A percentile compares a stretch with the other conserved stretches of the same genome.
Evolutionary conservation across 2,113 vertebrate genomes (phyloP).

Genomic region (Acanthisitta chloris): DNA sequence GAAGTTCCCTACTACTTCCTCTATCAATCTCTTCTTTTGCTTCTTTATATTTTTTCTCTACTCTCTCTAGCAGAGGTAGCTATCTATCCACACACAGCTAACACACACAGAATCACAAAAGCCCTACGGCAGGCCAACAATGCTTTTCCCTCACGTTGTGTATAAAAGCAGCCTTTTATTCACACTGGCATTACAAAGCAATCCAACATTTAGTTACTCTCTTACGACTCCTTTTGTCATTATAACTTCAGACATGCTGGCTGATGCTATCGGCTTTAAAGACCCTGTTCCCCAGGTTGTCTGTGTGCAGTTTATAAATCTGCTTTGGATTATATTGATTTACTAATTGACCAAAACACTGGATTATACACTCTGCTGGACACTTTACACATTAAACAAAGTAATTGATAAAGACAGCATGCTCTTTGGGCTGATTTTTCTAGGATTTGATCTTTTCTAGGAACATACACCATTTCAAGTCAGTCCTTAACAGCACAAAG

Average conservation of each 20-base stretch:
- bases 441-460: constrained; percentile 27
- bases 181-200: neutral
- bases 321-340: constrained; percentile 55
- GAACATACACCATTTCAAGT: neutral
- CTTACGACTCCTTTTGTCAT: neutral
- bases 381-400: neutral
- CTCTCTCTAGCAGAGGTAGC: neutral
- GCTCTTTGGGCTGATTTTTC: neutral
- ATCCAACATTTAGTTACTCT: constrained; percentile 10
- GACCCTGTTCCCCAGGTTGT: neutral
- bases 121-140: neutral
- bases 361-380: constrained; percentile 58
- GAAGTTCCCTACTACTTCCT: neutral
- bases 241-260: neutral
- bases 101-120: neutral
- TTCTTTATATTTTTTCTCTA: neutral
- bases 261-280: neutral
- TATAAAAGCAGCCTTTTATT: neutral
- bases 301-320: constrained; percentile 26
- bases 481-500: neutral
- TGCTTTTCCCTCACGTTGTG: neutral
- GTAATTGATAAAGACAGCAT: neutral
- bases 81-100: neutral
- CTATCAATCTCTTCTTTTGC: neutral
- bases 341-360: constrained; percentile 58